Percentiles rank a stretch among this genome's conserved stretches.
These are phyloP conservation scores for Porphyrio hochstetteri DNA, from an alignment of 2,113 vertebrate genomes.

Conservation along the genomic window DNA sequence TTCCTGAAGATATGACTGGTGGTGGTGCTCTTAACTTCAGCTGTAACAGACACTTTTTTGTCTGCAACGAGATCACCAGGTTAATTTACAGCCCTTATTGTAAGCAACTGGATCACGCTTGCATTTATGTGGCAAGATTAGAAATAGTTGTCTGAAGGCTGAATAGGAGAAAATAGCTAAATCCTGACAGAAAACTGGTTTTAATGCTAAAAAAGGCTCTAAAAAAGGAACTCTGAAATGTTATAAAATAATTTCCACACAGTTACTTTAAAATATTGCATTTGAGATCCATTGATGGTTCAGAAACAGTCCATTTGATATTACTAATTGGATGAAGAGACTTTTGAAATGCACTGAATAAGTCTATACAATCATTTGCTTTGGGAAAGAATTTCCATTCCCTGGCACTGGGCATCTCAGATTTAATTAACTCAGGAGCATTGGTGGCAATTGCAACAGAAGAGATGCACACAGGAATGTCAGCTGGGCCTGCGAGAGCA, in stretches of 20 bases:
- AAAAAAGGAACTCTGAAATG: not conserved
- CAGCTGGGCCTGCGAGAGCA: not conserved
- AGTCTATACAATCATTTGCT: not conserved
- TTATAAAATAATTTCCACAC: not conserved
- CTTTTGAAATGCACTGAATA: not conserved
- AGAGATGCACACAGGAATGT: fast-evolving
- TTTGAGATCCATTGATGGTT: not conserved
- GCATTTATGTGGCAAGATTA: not conserved
- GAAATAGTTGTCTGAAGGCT: not conserved
- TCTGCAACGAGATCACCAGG: not conserved
- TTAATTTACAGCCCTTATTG: not conserved
- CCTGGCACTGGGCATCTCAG: not conserved
- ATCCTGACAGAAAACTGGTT: not conserved
- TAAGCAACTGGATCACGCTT: not conserved
- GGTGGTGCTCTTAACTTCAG: not conserved
- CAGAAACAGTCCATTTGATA: not conserved
- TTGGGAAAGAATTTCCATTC: not conserved
- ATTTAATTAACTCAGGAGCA: not conserved
- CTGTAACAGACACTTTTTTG: not conserved
- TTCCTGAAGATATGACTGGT: not conserved
- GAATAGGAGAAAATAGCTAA: not conserved
- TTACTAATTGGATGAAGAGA: not conserved
- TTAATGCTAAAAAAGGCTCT: not conserved
- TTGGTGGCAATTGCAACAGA: not conserved
- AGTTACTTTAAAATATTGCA: not conserved